These are phyloP conservation scores for Ophion ventricosus DNA, from an alignment of 2,888 invertebrate genomes.

Conservation along the genomic window DNA sequence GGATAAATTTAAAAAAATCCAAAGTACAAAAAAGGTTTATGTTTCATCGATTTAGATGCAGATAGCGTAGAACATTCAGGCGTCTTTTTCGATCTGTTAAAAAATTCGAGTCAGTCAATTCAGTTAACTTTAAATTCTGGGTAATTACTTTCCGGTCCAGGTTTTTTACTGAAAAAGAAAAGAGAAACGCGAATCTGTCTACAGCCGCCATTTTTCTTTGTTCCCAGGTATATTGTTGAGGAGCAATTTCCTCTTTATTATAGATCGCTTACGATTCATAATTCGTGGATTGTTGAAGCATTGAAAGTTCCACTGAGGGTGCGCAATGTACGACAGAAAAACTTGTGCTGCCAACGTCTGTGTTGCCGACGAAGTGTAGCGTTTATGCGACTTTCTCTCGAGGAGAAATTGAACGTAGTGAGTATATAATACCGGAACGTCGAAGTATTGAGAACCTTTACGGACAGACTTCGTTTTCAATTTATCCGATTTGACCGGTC, in stretches of 20 bases:
- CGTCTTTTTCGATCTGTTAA: too few relatives aligned
- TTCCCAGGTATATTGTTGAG: not conserved
- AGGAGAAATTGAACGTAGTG: constrained; percentile 58
- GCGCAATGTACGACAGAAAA: not conserved
- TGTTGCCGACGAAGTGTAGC: constrained; percentile 22
- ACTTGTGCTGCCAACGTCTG: constrained; percentile 25
- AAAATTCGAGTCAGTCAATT: too few relatives aligned
- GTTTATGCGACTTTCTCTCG: constrained; percentile 61
- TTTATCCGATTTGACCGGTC: not conserved
- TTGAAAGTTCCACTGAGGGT: constrained; percentile 14
- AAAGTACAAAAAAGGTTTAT: too few relatives aligned
- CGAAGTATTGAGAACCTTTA: constrained; percentile 26
- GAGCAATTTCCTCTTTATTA: not conserved
- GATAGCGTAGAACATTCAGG: too few relatives aligned
- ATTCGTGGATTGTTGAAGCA: constrained; percentile 8
- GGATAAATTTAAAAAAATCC: too few relatives aligned
- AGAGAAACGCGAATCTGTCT: too few relatives aligned
- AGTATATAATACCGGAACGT: constrained; percentile 6
- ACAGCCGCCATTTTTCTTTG: too few relatives aligned
- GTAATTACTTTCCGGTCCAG: too few relatives aligned
- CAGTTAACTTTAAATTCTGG: too few relatives aligned
- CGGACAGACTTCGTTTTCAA: constrained; percentile 13
- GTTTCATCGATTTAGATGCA: too few relatives aligned
- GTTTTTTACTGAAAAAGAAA: too few relatives aligned
- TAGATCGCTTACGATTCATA: not conserved